A percentile compares a stretch with the other conserved stretches of the same genome.
These are phyloP conservation scores for Drosophila melanica DNA, from an alignment of 1,140 invertebrate genomes.

Conservation along the genomic window DNA sequence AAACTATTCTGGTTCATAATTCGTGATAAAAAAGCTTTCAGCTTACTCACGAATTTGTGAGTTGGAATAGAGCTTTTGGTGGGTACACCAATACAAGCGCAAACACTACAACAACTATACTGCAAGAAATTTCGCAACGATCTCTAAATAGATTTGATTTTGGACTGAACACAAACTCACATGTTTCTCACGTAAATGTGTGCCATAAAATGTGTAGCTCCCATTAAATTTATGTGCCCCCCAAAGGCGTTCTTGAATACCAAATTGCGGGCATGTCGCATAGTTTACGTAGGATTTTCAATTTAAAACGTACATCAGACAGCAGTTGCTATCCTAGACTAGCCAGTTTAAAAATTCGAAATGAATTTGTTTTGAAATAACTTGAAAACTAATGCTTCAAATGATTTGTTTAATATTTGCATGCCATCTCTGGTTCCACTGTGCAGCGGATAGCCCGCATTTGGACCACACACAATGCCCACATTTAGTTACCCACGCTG, in stretches of 20 bases:
- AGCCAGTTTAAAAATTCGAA: background rate
- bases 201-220: conserved; percentile 76
- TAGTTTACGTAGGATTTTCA: background rate
- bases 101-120: too few species aligned
- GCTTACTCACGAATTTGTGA: too few species aligned
- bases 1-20: too few species aligned
- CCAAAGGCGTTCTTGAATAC: conserved; percentile 66
- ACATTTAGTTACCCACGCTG: conserved; percentile 42
- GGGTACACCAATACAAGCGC: too few species aligned
- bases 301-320: background rate
- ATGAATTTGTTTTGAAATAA: background rate
- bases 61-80: background rate
- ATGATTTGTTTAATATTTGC: background rate
- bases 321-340: too few species aligned
- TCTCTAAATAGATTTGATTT: conserved; percentile 8
- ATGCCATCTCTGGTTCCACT: background rate
- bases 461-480: conserved; percentile 35
- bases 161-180: conserved; percentile 10
- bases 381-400: background rate
- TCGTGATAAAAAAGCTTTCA: too few species aligned
- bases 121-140: conserved; percentile 1
- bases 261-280: conserved; percentile 39
- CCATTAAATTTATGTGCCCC: conserved; percentile 69
- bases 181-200: conserved; percentile 73
- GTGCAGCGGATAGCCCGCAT: background rate